phyloP scores from a whole-genome alignment of 2,888 invertebrate species.

The Dastarcus helophoroides region DNA sequence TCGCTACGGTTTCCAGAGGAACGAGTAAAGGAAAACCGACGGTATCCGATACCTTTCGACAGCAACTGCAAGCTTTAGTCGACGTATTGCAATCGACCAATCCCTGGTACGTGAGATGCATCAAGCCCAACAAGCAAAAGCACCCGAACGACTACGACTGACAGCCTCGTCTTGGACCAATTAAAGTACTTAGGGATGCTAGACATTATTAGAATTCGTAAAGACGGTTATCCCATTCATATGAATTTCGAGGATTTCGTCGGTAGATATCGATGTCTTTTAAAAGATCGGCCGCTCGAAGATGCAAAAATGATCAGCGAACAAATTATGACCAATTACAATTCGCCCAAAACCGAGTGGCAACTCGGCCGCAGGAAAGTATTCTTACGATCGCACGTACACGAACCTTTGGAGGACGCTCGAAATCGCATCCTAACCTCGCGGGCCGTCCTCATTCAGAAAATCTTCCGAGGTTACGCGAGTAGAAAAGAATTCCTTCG shows the following conservation, averaged over 20 bases:
- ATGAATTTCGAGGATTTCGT: constrained; percentile 66
- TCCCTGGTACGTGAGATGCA: constrained; percentile 88
- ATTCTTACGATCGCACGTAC: constrained; percentile 69
- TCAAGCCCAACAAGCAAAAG: constrained; percentile 83
- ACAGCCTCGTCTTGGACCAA: constrained; percentile 73
- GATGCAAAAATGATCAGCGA: constrained; percentile 38
- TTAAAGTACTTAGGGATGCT: constrained; percentile 85
- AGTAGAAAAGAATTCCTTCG: constrained; percentile 55
- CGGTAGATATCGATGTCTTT: constrained; percentile 64
- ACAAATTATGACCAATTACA: constrained; percentile 49
- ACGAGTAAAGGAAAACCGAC: constrained; percentile 84
- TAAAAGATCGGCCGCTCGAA: constrained; percentile 38
- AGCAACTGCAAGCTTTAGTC: constrained; percentile 77
- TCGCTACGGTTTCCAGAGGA: constrained; percentile 60
- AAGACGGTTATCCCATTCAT: constrained; percentile 84
- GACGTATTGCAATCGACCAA: constrained; percentile 83
- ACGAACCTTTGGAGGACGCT: constrained; percentile 73
- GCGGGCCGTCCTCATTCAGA: constrained; percentile 66
- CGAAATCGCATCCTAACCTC: constrained; percentile 56
- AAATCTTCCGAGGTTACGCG: constrained; percentile 55
- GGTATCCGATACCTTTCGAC: constrained; percentile 79
- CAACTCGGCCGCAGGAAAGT: constrained; percentile 81
- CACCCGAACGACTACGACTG: constrained; percentile 67
- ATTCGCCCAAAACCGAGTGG: constrained; percentile 68
- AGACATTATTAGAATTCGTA: constrained; percentile 81